A percentile compares a stretch with the other conserved stretches of the same genome.
Conservation (phyloP, 2,888 invertebrate genomes). For the Thecocarcelia acutangulata region DNA sequence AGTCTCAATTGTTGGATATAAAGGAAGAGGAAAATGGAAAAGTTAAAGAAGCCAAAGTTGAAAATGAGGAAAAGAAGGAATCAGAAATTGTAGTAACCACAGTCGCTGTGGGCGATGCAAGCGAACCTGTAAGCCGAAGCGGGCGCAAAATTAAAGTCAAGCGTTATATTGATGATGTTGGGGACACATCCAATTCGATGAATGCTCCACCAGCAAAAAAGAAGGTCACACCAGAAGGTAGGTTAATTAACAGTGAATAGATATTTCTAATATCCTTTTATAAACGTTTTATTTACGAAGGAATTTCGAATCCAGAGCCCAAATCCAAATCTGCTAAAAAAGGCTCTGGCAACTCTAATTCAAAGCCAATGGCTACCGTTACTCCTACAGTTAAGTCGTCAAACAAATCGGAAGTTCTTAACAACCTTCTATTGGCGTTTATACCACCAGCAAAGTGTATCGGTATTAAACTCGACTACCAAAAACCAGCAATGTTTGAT, state of each 20-base stretch:
- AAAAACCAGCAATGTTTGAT: constrained; percentile 84
- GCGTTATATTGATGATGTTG: constrained; percentile 77
- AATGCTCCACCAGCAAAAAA: constrained; percentile 75
- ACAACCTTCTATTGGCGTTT: constrained; percentile 84
- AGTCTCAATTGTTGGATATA: constrained; percentile 51
- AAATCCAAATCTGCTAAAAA: constrained; percentile 68
- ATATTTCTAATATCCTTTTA: background rate
- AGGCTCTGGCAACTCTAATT: constrained; percentile 34
- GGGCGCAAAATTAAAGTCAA: constrained; percentile 89
- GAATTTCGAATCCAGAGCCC: constrained; percentile 51
- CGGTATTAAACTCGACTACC: constrained; percentile 86
- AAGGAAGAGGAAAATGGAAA: constrained; percentile 22
- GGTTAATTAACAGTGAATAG: constrained; percentile 17
- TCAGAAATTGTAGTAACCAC: constrained; percentile 7
- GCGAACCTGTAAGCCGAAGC: constrained; percentile 85
- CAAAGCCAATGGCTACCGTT: constrained; percentile 76
- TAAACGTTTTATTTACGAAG: constrained; percentile 51
- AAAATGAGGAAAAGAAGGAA: constrained; percentile 37
- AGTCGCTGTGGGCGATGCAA: constrained; percentile 63
- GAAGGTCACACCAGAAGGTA: constrained; percentile 75
- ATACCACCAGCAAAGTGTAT: constrained; percentile 85
- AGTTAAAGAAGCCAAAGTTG: constrained; percentile 2
- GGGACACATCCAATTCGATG: constrained; percentile 62
- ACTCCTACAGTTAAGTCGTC: constrained; percentile 72
- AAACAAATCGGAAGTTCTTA: constrained; percentile 70